A percentile compares a stretch with the other conserved stretches of the same genome.
phyloP scores from a whole-genome alignment of 2,113 vertebrate genomes.

The Eira barbara region DNA sequence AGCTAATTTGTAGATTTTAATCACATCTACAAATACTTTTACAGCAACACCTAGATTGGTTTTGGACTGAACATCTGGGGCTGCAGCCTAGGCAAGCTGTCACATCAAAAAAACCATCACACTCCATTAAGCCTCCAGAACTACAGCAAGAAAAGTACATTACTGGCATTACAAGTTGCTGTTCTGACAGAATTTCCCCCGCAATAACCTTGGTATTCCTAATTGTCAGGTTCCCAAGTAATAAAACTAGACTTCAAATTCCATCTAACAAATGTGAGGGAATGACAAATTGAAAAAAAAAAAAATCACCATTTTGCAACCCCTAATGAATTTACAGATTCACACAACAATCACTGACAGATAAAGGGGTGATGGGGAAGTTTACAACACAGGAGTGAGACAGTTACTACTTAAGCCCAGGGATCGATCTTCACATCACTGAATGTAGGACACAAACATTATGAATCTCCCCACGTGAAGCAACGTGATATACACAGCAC shows the following conservation, averaged over 20 bases:
- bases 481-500: background rate
- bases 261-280: background rate
- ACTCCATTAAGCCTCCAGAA: background rate
- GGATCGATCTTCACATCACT: background rate
- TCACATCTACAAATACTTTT: background rate
- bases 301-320: background rate
- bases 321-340: background rate
- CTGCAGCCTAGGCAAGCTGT: background rate
- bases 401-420: background rate
- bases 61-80: background rate
- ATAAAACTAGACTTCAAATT: slow-evolving; percentile 33
- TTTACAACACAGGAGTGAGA: background rate
- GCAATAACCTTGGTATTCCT: background rate
- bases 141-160: background rate
- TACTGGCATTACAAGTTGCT: background rate
- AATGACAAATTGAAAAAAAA: background rate
- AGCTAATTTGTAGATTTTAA: background rate
- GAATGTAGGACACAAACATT: background rate
- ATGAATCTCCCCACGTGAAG: background rate
- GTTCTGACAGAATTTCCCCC: background rate
- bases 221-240: background rate
- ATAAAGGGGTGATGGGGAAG: background rate
- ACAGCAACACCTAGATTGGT: background rate
- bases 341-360: background rate
- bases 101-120: background rate